Evolutionary conservation across 2,888 invertebrate genomes (phyloP), one percentile per base, ranked within the genome.

Genomic region (Nemotelus pantherinus): DNA sequence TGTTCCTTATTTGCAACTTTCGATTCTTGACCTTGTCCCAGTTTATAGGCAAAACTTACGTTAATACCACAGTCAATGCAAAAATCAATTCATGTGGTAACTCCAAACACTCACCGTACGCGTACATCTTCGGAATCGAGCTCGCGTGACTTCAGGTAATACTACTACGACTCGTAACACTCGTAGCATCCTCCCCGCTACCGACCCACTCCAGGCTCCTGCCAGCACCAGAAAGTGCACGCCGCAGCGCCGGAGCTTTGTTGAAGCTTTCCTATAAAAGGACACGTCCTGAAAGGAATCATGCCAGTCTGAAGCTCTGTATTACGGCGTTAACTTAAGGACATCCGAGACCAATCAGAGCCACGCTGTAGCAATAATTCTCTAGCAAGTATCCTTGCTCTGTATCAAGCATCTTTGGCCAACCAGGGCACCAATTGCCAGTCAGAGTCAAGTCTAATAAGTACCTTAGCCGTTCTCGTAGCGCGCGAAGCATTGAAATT

Each of bases 131-230:
- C 25, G 45, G 25, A 65, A 65, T 41, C 2, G 25, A 25, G 3
- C n/a, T 65, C 65, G 63, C 65, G 65, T 65, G 65, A 68, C 68
- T 50, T 3, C 68, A 50, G 53, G 55, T 70, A 43, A 43, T 43
- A 53, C 57, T 47, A 50, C 41, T 63, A 63, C 41, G 4, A 48
- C 65, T 45, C 67, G 50, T 3, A 48, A n/a, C 39, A 50, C 2
- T 50, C 39, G 41, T 25, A 25, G 25, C 39, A 67, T 48, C 39
- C 67, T 3, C 5, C 3, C 10, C 57, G 3, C 5, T 57, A 7
- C 57, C 25, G 25, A 25, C 25, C 25, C 25, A 25, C 25, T 25
- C 25, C 1, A 1, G 25, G 25, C 25, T 25, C 25, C 25, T 25
- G 25, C 25, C 25, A 25, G 25, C 25, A 25, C 25, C 25, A 1